These are phyloP conservation scores for Anticlea derivata DNA, from an alignment of 2,888 invertebrate species.

Conservation along the genomic window DNA sequence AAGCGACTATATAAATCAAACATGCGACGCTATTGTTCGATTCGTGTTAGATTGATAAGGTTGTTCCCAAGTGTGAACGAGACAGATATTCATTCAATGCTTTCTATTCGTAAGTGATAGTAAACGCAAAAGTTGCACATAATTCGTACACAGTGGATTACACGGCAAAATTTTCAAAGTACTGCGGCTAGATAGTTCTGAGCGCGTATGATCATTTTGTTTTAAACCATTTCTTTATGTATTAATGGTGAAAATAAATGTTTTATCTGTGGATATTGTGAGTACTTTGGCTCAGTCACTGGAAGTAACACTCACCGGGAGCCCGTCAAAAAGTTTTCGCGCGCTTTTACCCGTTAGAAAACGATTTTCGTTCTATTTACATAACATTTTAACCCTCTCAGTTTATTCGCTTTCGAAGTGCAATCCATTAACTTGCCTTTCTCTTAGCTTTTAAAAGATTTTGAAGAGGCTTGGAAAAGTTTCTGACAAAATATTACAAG, in stretches of 20 bases:
- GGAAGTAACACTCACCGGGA: constrained; percentile 44
- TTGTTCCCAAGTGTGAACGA: constrained; percentile 80
- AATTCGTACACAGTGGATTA: constrained; percentile 12
- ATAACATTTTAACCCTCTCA: constrained; percentile 65
- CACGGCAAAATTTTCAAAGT: neutral
- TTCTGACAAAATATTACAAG: too few species aligned
- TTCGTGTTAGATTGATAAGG: constrained; percentile 83
- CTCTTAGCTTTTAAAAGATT: constrained; percentile 13
- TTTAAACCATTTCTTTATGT: neutral
- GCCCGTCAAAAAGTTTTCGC: constrained; percentile 71
- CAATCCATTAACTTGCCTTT: constrained; percentile 58
- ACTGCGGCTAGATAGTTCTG: too few species aligned
- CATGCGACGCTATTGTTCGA: constrained; percentile 83
- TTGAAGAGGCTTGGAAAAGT: constrained; percentile 25
- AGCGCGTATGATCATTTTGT: too few species aligned
- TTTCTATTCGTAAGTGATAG: constrained; percentile 76
- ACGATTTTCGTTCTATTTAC: constrained; percentile 70
- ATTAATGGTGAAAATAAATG: neutral
- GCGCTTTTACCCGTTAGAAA: constrained; percentile 66
- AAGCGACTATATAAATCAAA: constrained; percentile 84
- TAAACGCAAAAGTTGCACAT: constrained; percentile 53
- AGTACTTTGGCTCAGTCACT: constrained; percentile 43
- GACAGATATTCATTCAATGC: constrained; percentile 76
- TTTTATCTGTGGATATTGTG: constrained; percentile 39
- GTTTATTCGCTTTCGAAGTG: constrained; percentile 59